Evolutionary conservation across 2,888 invertebrate genomes (phyloP).

Genomic region (Plagiodera versicolora): DNA sequence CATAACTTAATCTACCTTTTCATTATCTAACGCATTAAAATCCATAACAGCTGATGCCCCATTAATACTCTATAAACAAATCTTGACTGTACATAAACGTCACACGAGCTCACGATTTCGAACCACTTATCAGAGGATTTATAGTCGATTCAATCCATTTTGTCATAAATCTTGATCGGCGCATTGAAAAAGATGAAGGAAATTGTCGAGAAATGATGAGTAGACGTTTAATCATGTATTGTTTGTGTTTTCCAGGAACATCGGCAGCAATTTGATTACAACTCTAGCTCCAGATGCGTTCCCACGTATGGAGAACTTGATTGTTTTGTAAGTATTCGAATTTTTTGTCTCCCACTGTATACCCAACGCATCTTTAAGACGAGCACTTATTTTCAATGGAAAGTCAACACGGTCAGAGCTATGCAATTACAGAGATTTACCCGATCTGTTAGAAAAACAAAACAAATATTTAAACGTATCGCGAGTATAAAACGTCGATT

Average conservation of each 20-base stretch:
- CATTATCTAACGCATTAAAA: not conserved
- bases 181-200: not conserved
- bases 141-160: not conserved
- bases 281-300: constrained; percentile 71
- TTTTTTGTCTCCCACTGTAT: no score
- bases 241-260: constrained; percentile 63
- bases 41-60: not conserved
- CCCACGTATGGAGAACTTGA: constrained; percentile 69
- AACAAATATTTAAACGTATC: no score
- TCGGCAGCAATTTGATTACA: constrained; percentile 74
- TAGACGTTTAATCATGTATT: no score
- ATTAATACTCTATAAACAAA: constrained; percentile 13
- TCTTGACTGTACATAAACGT: constrained; percentile 11
- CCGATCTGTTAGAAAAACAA: no score
- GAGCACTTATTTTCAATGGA: no score
- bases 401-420: no score
- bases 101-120: not conserved
- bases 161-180: not conserved
- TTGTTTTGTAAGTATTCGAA: constrained; percentile 76
- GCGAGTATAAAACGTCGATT: not conserved
- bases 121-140: not conserved
- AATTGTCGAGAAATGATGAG: not conserved
- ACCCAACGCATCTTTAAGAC: no score
- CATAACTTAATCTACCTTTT: not conserved
- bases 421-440: no score